Evolutionary conservation across 2,888 invertebrate species (phyloP).

Genomic region (Saturnia pavonia): DNA sequence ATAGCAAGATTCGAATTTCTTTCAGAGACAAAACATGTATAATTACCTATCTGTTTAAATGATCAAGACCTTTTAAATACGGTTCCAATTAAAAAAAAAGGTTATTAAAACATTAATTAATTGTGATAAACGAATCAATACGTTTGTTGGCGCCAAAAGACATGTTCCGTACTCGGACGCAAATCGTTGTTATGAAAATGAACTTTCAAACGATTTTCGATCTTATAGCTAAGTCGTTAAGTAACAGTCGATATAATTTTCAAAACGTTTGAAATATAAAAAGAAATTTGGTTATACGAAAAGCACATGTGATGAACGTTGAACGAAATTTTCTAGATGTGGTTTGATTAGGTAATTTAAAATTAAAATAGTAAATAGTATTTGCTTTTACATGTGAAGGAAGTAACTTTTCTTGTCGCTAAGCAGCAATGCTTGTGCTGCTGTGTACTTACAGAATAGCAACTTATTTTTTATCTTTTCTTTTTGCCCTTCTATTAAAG

Average conservation of each 20-base stretch:
- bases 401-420: too few relatives aligned
- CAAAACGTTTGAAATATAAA: not conserved
- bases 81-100: not conserved
- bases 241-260: not conserved
- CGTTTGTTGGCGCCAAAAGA: conserved; percentile 62
- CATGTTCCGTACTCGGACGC: conserved; percentile 34
- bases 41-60: not conserved
- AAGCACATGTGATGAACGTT: conserved; percentile 25
- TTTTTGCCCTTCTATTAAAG: too few relatives aligned
- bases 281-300: not conserved
- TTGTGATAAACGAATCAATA: conserved; percentile 52
- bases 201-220: conserved; percentile 21
- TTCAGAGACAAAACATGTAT: not conserved
- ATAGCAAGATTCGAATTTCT: not conserved
- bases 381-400: too few relatives aligned
- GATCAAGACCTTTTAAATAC: not conserved
- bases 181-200: conserved; percentile 1
- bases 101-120: conserved; percentile 13
- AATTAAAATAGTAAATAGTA: not conserved
- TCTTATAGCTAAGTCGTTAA: conserved; percentile 9
- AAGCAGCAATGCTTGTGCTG: too few relatives aligned
- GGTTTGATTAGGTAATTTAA: not conserved
- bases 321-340: not conserved
- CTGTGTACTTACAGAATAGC: too few relatives aligned
- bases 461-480: too few relatives aligned